phyloP scores from a whole-genome alignment of 2,797 vertebrate genomes.

The Enteromius anoplus region DNA sequence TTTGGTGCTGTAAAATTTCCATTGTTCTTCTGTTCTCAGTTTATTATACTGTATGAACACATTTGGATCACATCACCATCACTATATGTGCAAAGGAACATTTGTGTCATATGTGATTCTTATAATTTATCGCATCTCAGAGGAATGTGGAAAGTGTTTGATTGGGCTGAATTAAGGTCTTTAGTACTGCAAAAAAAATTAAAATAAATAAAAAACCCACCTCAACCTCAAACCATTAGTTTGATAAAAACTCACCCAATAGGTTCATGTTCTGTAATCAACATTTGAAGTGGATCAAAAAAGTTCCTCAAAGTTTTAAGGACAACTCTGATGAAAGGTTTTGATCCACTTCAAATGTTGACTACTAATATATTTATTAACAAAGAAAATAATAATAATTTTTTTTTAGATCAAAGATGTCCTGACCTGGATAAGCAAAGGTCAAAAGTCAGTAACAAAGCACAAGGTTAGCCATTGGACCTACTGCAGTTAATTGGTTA shows the following conservation, averaged over 20 bases:
- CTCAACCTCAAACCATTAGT: neutral
- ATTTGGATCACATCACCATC: neutral
- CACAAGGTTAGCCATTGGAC: neutral
- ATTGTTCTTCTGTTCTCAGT: too few relatives aligned
- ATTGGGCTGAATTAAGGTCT: neutral
- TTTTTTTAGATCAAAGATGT: conserved; percentile 8
- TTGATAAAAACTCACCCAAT: neutral
- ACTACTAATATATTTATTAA: neutral
- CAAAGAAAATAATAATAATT: neutral
- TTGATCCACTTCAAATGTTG: too few relatives aligned
- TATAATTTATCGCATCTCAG: neutral
- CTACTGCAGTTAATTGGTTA: neutral
- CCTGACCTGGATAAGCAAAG: neutral
- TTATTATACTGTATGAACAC: neutral
- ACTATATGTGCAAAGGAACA: neutral
- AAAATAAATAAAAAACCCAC: neutral
- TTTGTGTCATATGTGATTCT: neutral
- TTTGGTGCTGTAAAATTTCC: neutral
- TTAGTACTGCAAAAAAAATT: neutral
- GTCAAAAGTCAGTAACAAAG: neutral
- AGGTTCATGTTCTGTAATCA: too few relatives aligned
- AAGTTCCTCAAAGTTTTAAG: too few relatives aligned
- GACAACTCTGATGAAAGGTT: too few relatives aligned
- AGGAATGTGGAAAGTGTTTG: conserved; percentile 5
- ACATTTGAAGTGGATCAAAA: too few relatives aligned